Percentiles rank a stretch among this genome's conserved stretches.
Conservation (phyloP, 2,113 vertebrate genomes). For the Thalassarche chlororhynchos region DNA sequence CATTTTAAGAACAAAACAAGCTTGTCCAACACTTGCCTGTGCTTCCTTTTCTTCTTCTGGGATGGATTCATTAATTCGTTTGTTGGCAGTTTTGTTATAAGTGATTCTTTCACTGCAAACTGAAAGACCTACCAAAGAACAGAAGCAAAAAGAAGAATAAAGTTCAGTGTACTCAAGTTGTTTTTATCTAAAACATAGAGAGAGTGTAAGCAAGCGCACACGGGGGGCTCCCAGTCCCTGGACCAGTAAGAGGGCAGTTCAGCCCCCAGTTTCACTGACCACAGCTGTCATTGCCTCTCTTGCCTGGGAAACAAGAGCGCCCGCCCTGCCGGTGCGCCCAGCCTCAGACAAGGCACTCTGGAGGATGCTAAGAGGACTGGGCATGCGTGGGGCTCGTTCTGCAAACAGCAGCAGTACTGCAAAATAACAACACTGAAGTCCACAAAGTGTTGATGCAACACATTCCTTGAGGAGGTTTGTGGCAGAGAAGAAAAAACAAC, state of each 20-base stretch:
- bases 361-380: too few relatives aligned
- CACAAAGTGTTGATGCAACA: neutral
- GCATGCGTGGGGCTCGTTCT: neutral
- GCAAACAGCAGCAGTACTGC: neutral
- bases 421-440: neutral
- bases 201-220: neutral
- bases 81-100: conserved; percentile 90
- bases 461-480: rapidly evolving
- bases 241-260: neutral
- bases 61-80: conserved; percentile 90
- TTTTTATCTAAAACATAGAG: neutral
- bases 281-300: rapidly evolving
- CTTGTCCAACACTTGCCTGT: conserved; percentile 81
- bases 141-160: neutral
- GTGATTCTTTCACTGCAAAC: conserved; percentile 93
- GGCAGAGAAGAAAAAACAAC: neutral
- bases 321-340: rapidly evolving
- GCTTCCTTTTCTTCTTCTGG: conserved; percentile 98
- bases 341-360: rapidly evolving
- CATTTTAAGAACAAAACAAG: conserved; percentile 44
- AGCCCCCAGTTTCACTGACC: neutral
- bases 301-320: neutral
- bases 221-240: neutral
- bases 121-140: conserved; percentile 86
- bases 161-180: neutral